Percentiles rank a stretch among this genome's conserved stretches.
Evolutionary conservation across 2,797 vertebrate species (phyloP).

Genomic region (Calcarius lapponicus): DNA sequence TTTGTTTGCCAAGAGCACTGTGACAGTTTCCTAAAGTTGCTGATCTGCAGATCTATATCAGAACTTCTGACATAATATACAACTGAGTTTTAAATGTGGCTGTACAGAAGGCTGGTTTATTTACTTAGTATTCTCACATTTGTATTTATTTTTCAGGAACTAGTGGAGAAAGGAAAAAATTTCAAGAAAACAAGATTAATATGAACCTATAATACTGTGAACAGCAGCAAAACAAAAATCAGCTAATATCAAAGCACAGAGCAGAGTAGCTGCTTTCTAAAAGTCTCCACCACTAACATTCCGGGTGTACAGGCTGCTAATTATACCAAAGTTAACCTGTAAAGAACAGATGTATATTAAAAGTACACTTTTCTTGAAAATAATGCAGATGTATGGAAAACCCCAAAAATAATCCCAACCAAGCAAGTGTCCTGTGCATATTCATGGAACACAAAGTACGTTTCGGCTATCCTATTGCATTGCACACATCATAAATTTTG

Average conservation of each 20-base stretch:
- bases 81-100: neutral
- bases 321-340: neutral
- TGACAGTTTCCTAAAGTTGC: neutral
- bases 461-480: neutral
- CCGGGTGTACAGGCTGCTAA: neutral
- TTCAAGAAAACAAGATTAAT: neutral
- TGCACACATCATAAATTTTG: neutral
- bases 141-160: neutral
- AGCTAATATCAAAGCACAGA: neutral
- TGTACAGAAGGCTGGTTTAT: neutral
- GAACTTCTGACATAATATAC: neutral
- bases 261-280: neutral
- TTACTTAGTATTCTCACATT: neutral
- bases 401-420: neutral
- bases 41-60: neutral
- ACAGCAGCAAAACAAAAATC: neutral
- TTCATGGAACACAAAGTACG: neutral
- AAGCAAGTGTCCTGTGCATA: neutral
- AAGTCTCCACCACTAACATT: neutral
- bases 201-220: neutral
- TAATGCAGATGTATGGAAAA: neutral
- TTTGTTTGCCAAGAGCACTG: neutral
- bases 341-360: neutral
- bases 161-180: neutral
- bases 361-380: neutral